Conservation (phyloP, 2,888 invertebrate species). For the Diarsia brunnea region DNA sequence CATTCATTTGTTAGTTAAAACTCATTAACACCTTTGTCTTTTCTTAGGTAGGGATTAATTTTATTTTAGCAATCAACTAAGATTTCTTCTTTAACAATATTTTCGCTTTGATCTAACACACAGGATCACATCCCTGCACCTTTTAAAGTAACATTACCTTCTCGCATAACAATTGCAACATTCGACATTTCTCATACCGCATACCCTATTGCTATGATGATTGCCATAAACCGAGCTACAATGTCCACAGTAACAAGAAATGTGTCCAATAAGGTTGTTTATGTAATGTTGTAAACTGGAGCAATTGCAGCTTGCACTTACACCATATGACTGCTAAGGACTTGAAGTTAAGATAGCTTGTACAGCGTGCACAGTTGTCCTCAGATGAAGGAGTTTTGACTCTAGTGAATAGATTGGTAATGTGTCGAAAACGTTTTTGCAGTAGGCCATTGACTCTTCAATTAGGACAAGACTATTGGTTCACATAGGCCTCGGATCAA, state of each 20-base stretch:
- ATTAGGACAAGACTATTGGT: too few relatives aligned
- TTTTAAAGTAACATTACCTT: not conserved
- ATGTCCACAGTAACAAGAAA: conserved; percentile 68
- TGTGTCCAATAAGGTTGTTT: conserved; percentile 79
- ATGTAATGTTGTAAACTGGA: conserved; percentile 83
- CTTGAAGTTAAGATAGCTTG: not conserved
- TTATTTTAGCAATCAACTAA: not conserved
- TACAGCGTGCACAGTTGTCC: not conserved
- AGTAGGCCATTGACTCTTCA: too few relatives aligned
- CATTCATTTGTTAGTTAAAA: not conserved
- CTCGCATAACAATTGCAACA: conserved; percentile 3
- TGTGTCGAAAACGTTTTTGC: not conserved
- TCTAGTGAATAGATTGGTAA: not conserved
- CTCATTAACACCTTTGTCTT: not conserved
- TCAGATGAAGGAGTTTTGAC: not conserved
- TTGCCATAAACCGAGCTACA: conserved; percentile 36
- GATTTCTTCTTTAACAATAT: not conserved
- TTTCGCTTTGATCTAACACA: not conserved
- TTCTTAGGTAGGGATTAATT: not conserved
- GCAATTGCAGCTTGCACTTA: conserved; percentile 74
- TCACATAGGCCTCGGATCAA: too few relatives aligned
- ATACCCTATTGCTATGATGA: conserved; percentile 19
- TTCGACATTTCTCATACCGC: not conserved
- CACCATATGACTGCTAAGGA: conserved; percentile 57
- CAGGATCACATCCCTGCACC: not conserved